These are phyloP conservation scores for Samia ricini DNA, from an alignment of 1,140 invertebrate species.

Conservation along the genomic window DNA sequence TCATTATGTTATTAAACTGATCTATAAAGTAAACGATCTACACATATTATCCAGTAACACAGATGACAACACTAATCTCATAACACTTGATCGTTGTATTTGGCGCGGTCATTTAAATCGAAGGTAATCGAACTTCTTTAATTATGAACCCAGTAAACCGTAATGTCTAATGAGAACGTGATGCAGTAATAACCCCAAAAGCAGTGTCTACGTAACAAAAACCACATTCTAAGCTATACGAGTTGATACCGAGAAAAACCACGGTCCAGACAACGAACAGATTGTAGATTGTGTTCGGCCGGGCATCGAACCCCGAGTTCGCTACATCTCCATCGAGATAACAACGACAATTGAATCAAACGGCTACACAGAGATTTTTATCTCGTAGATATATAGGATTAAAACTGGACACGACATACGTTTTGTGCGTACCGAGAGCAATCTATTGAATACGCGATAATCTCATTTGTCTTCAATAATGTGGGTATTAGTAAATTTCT, in stretches of 20 bases:
- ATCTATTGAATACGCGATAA: too few species aligned
- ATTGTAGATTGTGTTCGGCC: slow-evolving; percentile 29
- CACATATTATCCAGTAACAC: too few species aligned
- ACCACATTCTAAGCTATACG: background rate
- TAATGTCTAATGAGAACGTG: too few species aligned
- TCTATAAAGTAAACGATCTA: too few species aligned
- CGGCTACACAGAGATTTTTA: slow-evolving; percentile 29
- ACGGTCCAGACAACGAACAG: slow-evolving; percentile 11
- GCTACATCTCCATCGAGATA: slow-evolving; percentile 40
- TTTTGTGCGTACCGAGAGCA: background rate
- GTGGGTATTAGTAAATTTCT: too few species aligned
- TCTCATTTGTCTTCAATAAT: too few species aligned
- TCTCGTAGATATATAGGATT: slow-evolving; percentile 15
- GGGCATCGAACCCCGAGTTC: slow-evolving; percentile 41
- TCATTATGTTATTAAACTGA: too few species aligned
- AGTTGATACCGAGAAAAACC: slow-evolving; percentile 7
- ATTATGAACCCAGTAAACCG: too few species aligned
- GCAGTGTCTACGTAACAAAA: background rate
- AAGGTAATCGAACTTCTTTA: too few species aligned
- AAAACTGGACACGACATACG: slow-evolving; percentile 16
- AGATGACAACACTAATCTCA: too few species aligned
- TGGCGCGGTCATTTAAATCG: too few species aligned
- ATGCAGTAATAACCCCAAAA: background rate
- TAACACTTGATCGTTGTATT: too few species aligned
- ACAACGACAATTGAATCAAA: slow-evolving; percentile 50